Percentiles rank a stretch among this genome's conserved stretches.
These are phyloP conservation scores for Onychostruthus taczanowskii DNA, from an alignment of 2,113 vertebrate genomes.

Conservation along the genomic window DNA sequence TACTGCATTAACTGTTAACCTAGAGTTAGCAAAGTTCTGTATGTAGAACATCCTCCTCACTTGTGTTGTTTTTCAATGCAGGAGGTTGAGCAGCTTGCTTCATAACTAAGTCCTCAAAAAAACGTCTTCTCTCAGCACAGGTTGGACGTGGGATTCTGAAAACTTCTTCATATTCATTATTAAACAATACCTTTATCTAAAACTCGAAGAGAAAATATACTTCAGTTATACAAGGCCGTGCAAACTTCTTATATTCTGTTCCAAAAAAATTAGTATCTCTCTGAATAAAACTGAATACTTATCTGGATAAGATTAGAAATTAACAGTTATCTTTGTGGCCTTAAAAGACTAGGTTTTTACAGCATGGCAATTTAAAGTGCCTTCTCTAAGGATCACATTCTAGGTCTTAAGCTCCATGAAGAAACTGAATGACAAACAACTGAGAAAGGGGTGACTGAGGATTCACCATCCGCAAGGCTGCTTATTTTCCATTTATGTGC, in stretches of 20 bases:
- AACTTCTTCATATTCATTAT: constrained; percentile 82
- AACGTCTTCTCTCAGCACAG: constrained; percentile 76
- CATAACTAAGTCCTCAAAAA: constrained; percentile 90
- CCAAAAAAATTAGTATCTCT: not conserved
- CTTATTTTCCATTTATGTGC: not conserved
- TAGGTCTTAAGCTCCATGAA: not conserved
- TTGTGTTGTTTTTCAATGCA: constrained; percentile 77
- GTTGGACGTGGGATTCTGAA: constrained; percentile 79
- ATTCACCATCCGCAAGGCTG: not conserved
- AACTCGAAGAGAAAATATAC: not conserved
- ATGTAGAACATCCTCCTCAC: constrained; percentile 67
- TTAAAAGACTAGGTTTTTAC: not conserved
- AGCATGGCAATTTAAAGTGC: not conserved
- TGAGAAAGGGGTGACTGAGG: not conserved
- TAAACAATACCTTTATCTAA: constrained; percentile 88
- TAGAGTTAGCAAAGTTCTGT: not conserved
- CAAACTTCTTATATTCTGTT: not conserved
- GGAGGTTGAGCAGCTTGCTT: constrained; percentile 87
- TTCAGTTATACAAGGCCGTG: not conserved
- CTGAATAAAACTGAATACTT: not conserved
- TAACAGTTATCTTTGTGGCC: not conserved
- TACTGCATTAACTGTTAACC: not conserved
- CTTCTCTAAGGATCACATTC: not conserved
- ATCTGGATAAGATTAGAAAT: not conserved
- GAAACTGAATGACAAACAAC: not conserved